Evolutionary conservation across 1,140 invertebrate genomes (phyloP).

Genomic region (Belonocnema kinseyi): DNA sequence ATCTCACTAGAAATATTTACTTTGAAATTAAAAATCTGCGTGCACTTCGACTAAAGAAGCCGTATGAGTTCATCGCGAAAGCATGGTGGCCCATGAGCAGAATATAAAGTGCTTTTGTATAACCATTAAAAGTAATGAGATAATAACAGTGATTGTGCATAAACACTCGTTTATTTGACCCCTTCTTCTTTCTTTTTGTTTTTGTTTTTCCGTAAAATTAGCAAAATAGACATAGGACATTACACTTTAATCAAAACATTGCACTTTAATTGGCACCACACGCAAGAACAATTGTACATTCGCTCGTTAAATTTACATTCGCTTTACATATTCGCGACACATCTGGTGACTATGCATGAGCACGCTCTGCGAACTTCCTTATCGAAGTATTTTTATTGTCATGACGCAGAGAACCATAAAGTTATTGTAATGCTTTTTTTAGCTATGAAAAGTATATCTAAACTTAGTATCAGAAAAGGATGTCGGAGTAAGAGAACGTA

Average conservation of each 20-base stretch:
- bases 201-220: background rate
- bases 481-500: too few relatives aligned
- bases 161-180: background rate
- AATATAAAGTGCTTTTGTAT: slow-evolving; percentile 26
- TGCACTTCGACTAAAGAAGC: background rate
- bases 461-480: too few relatives aligned
- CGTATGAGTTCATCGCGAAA: background rate
- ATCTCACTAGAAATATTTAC: background rate
- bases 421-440: background rate
- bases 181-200: background rate
- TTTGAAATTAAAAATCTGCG: slow-evolving; percentile 18
- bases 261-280: slow-evolving; percentile 17
- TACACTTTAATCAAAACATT: background rate
- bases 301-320: background rate
- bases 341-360: background rate
- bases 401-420: background rate
- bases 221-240: background rate
- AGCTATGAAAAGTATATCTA: background rate
- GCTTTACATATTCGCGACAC: slow-evolving; percentile 3
- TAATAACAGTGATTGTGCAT: slow-evolving; percentile 9
- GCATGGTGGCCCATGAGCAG: slow-evolving; percentile 18
- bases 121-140: slow-evolving; percentile 34
- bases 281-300: background rate
- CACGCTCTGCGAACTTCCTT: slow-evolving; percentile 4
- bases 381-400: background rate